Evolutionary conservation across 2,113 vertebrate genomes (phyloP).

Genomic region (Cyphomyrus discorhynchus): DNA sequence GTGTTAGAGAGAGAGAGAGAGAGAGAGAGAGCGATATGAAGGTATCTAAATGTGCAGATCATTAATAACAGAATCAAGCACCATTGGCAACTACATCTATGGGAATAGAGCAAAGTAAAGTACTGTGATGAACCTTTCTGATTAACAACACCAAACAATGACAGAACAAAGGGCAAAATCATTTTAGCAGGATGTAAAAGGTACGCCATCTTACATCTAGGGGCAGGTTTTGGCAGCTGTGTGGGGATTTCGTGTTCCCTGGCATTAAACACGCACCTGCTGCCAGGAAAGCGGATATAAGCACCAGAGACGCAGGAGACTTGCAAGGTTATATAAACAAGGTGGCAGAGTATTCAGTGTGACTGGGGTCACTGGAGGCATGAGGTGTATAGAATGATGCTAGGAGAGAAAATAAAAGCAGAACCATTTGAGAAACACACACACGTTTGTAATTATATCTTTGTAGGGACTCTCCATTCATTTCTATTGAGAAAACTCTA

Average conservation of each 20-base stretch:
- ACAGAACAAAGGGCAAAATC: too few relatives aligned
- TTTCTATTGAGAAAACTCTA: too few relatives aligned
- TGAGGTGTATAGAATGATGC: neutral
- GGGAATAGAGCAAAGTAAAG: neutral
- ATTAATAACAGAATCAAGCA: neutral
- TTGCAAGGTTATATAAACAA: neutral
- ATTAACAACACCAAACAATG: neutral
- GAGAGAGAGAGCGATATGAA: neutral
- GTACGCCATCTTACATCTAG: neutral
- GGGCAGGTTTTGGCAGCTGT: neutral
- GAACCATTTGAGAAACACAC: neutral
- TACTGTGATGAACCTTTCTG: neutral
- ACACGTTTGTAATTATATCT: neutral
- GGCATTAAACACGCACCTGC: neutral
- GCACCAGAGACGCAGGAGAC: neutral
- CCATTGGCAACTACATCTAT: neutral
- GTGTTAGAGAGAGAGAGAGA: neutral
- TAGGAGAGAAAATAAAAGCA: neutral
- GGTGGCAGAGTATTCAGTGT: neutral
- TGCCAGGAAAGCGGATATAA: neutral
- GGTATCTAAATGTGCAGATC: neutral
- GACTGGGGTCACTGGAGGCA: neutral
- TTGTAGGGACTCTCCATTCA: too few relatives aligned
- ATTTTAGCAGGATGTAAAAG: neutral
- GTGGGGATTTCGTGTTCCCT: conserved; percentile 7